Conservation (phyloP, 2,888 invertebrate species). For the Sphinx pinastri region DNA sequence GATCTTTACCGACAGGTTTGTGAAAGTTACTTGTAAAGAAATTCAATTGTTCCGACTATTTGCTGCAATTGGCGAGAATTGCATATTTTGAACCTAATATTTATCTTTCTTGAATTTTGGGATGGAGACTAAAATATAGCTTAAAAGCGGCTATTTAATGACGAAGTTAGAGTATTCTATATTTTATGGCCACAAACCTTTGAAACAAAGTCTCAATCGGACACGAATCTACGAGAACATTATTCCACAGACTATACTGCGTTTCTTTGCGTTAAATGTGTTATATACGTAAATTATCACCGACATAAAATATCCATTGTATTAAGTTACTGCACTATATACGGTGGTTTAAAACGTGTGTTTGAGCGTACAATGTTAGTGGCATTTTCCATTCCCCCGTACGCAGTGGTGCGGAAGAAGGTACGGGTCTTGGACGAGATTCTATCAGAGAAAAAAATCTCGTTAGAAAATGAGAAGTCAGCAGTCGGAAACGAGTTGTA, state of each 20-base stretch:
- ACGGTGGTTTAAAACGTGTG: constrained; percentile 30
- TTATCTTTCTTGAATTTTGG: no score
- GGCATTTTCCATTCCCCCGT: constrained; percentile 56
- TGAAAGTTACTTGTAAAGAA: constrained; percentile 59
- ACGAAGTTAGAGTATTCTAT: no score
- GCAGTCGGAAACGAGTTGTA: constrained; percentile 66
- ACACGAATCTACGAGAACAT: constrained; percentile 2
- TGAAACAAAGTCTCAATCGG: not conserved
- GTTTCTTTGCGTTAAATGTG: not conserved
- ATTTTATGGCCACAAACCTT: not conserved
- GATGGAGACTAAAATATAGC: no score
- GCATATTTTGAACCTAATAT: no score
- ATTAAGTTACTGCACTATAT: constrained; percentile 11
- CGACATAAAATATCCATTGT: constrained; percentile 18
- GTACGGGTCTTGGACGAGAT: constrained; percentile 53
- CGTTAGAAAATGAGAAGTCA: constrained; percentile 82
- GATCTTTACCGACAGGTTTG: constrained; percentile 50
- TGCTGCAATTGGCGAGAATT: no score
- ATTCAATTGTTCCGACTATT: constrained; percentile 29
- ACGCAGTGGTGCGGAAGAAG: constrained; percentile 59
- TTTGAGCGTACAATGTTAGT: constrained; percentile 38
- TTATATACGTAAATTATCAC: not conserved
- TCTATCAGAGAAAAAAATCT: constrained; percentile 69
- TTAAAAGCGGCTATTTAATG: no score
- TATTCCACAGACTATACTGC: not conserved